Evolutionary conservation across 2,113 vertebrate species (phyloP), one percentile per base, ranked within the genome.

Genomic region (Pteropus alecto): DNA sequence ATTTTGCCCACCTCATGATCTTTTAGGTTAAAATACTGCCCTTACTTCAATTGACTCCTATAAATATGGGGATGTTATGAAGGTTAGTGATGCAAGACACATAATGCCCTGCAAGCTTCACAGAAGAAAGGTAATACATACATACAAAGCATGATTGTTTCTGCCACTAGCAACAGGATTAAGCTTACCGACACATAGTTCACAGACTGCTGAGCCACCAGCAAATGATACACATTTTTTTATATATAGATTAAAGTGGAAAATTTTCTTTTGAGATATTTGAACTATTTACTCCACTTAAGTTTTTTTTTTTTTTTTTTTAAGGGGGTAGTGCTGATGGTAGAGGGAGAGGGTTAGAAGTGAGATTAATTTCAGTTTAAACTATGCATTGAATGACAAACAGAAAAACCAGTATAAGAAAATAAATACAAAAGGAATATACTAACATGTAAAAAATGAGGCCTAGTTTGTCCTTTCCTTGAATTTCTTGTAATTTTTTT

Each of bases 71-170:
- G 79, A 68, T 81, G 60, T 63, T 95, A 74, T 85, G 83, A 94
- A 95, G 83, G 90, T 97, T 94, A 96, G 60, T 54, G 65, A 82
- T 87, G 74, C 87, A 96, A 67, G 70, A 86, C 95, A 65, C 71
- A 79, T 51, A 74, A 71, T 56, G 79, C 60, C 60, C 60, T 87
- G 46, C 61, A 87, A 90, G 58, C 24, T 89, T 26, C 11, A 14
- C 30, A 78, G 81, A 90, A 90, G 86, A 60, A 96, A 95, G 35
- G 41, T 89, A 91, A 83, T 93, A 60, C 38, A 61, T 51, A 94
- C 92, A 88, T 79, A 93, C 35, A 95, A 96, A 90, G 74, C 87
- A 65, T 77, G 79, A 85, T 96, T 87, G 82, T 92, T 86, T 94
- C 87, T 95, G 79, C 76, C 43, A 90, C 33, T 26, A 92, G 61